A percentile compares a stretch with the other conserved stretches of the same genome.
Evolutionary conservation across 2,113 vertebrate genomes (phyloP).

Genomic region (Oncorhynchus tshawytscha): DNA sequence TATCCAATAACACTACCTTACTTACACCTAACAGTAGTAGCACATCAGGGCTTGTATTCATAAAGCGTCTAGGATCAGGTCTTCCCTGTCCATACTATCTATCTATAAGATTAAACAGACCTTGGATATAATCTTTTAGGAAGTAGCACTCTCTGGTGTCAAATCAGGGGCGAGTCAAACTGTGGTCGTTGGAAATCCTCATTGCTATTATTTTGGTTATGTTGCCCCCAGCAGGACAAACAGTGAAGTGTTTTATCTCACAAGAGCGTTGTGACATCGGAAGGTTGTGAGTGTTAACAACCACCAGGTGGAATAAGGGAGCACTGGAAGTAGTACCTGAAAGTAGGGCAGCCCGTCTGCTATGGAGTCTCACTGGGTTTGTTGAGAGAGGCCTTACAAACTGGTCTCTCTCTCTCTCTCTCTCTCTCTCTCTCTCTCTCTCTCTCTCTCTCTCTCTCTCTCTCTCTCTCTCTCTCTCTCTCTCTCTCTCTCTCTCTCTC

Average conservation of each 20-base stretch:
- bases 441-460: background rate
- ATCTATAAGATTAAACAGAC: no score
- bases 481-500: background rate
- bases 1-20: no score
- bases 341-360: background rate
- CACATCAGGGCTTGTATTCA: no score
- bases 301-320: background rate
- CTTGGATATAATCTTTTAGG: background rate
- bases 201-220: background rate
- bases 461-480: background rate
- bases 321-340: background rate
- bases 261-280: background rate
- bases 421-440: background rate
- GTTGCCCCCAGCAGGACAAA: background rate
- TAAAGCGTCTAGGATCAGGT: no score
- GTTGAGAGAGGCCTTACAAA: background rate
- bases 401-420: background rate
- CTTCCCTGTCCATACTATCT: no score
- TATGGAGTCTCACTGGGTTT: background rate
- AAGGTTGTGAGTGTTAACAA: background rate
- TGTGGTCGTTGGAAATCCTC: background rate
- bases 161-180: background rate
- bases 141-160: background rate
- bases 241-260: background rate
- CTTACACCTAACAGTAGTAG: no score